phyloP scores from a whole-genome alignment of 2,888 invertebrate species.

The Bibio marci region DNA sequence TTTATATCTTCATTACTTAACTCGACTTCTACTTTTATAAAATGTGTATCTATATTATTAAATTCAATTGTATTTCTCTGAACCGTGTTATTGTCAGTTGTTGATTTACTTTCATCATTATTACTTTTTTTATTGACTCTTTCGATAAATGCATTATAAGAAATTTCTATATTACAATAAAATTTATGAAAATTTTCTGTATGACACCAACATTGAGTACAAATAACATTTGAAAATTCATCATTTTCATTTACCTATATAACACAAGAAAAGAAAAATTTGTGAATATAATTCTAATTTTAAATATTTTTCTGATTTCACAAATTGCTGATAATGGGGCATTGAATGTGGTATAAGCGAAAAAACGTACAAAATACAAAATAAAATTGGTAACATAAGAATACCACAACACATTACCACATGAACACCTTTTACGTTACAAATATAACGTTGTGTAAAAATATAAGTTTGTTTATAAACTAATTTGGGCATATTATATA shows the following conservation, averaged over 20 bases:
- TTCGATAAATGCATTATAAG: conserved; percentile 16
- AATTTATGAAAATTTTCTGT: conserved; percentile 23
- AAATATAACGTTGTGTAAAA: no score
- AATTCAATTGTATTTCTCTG: no score
- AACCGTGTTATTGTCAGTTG: no score
- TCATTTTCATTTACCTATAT: conserved; percentile 20
- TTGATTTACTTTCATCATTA: not conserved
- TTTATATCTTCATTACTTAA: not conserved
- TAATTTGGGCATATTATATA: no score
- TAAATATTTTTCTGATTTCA: not conserved
- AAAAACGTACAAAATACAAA: no score
- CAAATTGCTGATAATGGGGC: not conserved
- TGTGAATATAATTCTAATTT: not conserved
- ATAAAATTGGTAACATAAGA: no score
- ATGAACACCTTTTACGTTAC: no score
- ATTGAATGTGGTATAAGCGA: not conserved
- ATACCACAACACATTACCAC: no score
- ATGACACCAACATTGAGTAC: conserved; percentile 22
- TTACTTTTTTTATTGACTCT: conserved; percentile 17
- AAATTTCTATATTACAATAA: conserved; percentile 12
- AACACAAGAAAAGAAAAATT: not conserved
- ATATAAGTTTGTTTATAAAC: no score
- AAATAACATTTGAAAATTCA: conserved; percentile 21
- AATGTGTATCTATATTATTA: no score
- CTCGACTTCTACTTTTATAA: no score